Base-by-base conservation (phyloP, 2,797 vertebrate species). In the Darevskia nairensis region DNA sequence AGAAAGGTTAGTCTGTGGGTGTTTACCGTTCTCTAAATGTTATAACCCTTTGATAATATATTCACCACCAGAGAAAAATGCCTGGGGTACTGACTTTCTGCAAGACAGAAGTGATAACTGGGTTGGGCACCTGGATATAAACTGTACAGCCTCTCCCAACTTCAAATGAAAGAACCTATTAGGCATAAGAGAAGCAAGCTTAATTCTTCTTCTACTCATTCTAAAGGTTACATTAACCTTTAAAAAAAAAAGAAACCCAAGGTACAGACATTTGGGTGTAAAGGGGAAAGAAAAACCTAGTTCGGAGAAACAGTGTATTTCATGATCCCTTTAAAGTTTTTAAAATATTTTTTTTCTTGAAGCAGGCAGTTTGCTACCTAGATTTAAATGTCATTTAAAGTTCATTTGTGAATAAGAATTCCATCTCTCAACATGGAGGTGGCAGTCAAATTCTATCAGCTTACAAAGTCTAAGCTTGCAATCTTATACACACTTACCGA, bases 171-270 rank as follows among this genome's bases (percentile, higher is more conserved):
- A n/a, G 3, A 66, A 90, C 2, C 8, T 83, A 32, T 35, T 0
- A 0, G 35, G 15, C 21, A 85, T 19, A 82, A 88, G 77, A 6
- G 0, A n/a, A 85, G 9, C 29, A 89, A 91, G 68, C 55, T 88
- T 55, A 29, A 6, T 0, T 9, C 39, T 27, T 76, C 15, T 44
- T 13, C 61, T 23, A 0, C 0, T 32, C 1, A 1, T 66, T 77
- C 41, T 75, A 87, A 87, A 89, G 7, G 66, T 13, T 90, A 25
- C 0, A 0, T 1, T 85, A 90, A 89, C 64, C 68, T 86, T 91
- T 89, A 1, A 55, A 55, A 15, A 55, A 55, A 55, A 44, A 7
- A 86, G 50, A 94, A 91, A 39, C 0, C 25, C 0, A n/a, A 88
- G 23, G 13, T 66, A 41, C 35, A 44, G 17, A 9, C 17, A 50